Conservation (phyloP, 1,140 invertebrate genomes). For the Coenobita brevimanus region DNA sequence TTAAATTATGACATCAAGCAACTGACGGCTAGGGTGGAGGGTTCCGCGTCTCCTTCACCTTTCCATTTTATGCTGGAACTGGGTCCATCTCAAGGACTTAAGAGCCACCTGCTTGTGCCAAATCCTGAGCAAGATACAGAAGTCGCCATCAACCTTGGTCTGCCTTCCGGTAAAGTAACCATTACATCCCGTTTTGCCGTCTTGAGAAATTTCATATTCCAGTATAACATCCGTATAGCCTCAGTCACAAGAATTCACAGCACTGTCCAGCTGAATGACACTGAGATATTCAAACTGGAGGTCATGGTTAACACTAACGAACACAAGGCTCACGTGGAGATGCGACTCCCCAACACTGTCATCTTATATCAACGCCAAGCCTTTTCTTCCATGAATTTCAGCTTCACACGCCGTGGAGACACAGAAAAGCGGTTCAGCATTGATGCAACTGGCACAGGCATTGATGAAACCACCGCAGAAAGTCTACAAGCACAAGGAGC, state of each 20-base stretch:
- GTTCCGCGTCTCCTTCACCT: constrained; percentile 23
- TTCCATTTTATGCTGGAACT: constrained; percentile 33
- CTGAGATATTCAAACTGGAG: constrained; percentile 52
- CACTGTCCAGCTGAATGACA: constrained; percentile 26
- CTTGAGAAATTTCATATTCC: constrained; percentile 13
- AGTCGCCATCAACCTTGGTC: background rate
- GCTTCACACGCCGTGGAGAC: background rate
- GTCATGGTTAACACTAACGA: constrained; percentile 2
- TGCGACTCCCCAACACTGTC: constrained; percentile 45
- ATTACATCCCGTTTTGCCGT: constrained; percentile 36
- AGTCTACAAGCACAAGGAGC: constrained; percentile 33
- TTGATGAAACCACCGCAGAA: background rate
- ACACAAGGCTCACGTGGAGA: constrained; percentile 24
- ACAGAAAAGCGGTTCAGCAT: constrained; percentile 1
- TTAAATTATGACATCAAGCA: constrained; percentile 8
- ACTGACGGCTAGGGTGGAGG: constrained; percentile 16
- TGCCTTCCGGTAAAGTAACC: background rate
- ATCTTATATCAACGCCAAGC: constrained; percentile 49
- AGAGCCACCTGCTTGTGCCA: constrained; percentile 45
- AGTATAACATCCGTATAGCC: constrained; percentile 13
- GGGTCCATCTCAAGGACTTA: background rate
- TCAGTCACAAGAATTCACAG: background rate
- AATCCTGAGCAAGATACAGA: constrained; percentile 38
- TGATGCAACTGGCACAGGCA: constrained; percentile 3
- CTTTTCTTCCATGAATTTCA: constrained; percentile 37